phyloP scores from a whole-genome alignment of 92 coral and sea anemone genomes.

The Siderastrea siderea region DNA sequence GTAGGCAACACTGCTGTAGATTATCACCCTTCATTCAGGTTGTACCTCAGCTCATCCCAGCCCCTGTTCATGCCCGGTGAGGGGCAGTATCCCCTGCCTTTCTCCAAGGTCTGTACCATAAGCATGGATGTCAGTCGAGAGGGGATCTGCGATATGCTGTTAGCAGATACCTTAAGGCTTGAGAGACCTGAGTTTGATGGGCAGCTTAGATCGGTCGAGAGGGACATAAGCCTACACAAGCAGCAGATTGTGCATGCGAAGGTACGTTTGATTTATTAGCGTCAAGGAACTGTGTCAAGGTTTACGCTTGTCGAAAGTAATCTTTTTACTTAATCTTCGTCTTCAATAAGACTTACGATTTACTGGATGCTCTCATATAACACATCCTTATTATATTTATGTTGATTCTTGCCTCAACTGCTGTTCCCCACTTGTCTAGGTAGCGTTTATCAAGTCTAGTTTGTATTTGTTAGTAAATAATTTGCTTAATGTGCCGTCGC shows the following conservation, averaged over 20 bases:
- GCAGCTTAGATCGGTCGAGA: conserved; percentile 85
- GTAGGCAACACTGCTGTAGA: conserved; percentile 86
- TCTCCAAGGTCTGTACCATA: conserved; percentile 79
- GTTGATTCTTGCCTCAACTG: no score
- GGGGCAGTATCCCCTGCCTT: conserved; percentile 77
- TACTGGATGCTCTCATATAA: no score
- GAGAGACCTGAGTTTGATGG: conserved; percentile 96
- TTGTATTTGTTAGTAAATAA: no score
- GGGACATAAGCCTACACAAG: conserved; percentile 86
- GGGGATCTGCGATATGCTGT: conserved; percentile 80
- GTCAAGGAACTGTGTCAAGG: background rate
- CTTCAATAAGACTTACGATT: no score
- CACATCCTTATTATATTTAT: no score
- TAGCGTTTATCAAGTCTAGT: no score
- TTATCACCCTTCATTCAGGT: conserved; percentile 89
- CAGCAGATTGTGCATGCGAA: conserved; percentile 85
- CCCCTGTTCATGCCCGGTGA: conserved; percentile 87
- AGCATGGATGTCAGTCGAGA: conserved; percentile 89
- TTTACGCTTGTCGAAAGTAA: background rate
- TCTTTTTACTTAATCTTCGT: no score
- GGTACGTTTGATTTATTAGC: conserved; percentile 48
- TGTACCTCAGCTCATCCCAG: conserved; percentile 85
- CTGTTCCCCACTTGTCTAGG: no score
- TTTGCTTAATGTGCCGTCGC: no score
- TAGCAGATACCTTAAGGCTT: conserved; percentile 82